Evolutionary conservation across 2,797 vertebrate species (phyloP), one percentile per base, ranked within the genome.

Genomic region (Tragelaphus oryx): DNA sequence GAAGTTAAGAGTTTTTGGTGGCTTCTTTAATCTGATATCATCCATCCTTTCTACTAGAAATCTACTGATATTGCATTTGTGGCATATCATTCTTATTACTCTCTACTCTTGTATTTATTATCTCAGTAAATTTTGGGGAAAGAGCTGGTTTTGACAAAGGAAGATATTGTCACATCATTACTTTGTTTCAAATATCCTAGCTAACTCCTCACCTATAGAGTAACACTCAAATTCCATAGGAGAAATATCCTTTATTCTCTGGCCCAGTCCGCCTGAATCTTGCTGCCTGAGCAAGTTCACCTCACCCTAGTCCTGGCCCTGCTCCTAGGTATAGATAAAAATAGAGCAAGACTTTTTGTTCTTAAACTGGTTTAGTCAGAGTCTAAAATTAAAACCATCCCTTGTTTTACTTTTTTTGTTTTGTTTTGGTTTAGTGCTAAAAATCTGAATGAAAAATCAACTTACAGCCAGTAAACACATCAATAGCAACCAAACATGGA

Each of bases 381-480:
- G 7, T 54, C 55, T 30, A 30, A 97, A 84, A 93, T 96, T 60
- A 87, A 93, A 95, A 37, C 22, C 22, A 78, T 71, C 22, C 52
- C 9, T 84, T 82, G 68, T 79, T 94, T 87, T 82, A 48, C 41
- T 60, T 55, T 79, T 30, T 90, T 88, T 79, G 44, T 75, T 88
- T 68, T 68, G n/a, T 0, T 78, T 76, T 50, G 12, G 9, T 59
- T 93, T 79, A 52, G 48, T 54, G 41, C 48, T 59, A 22, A 84
- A 89, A 89, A 3, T 60, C n/a, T 89, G 44, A 84, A 89, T 91
- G 48, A 87, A 87, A 95, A 89, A 68, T 79, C n/a, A 96, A 26
- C 22, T 79, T 46, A 41, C n/a, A 87, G 28, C 18, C 74, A 96
- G 59, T 89, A 86, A 96, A 89, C 28, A 91, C 6, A 83, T 28